Evolutionary conservation across 1,140 invertebrate species (phyloP).

Genomic region (Steinernema khuongi): DNA sequence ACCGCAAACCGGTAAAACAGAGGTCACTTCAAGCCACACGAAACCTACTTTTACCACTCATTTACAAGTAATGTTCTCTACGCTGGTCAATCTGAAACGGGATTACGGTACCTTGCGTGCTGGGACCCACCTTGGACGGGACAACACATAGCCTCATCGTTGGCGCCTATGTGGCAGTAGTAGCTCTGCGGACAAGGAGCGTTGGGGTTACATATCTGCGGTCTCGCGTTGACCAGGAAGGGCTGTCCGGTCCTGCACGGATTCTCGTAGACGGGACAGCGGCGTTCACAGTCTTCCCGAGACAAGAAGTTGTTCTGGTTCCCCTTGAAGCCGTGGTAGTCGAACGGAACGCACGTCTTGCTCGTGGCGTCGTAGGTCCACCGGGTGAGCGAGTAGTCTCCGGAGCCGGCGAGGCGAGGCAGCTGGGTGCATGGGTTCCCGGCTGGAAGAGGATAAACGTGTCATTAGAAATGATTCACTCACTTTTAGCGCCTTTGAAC

Average conservation of each 20-base stretch:
- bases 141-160: conserved; percentile 41
- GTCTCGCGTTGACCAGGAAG: conserved; percentile 17
- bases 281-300: conserved; percentile 70
- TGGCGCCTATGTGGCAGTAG: conserved; percentile 48
- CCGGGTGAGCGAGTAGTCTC: conserved; percentile 36
- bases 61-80: conserved; percentile 10
- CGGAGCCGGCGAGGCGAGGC: conserved; percentile 33
- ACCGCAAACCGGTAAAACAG: conserved; percentile 22
- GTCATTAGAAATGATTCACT: background rate
- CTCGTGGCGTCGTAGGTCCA: conserved; percentile 39
- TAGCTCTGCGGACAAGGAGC: conserved; percentile 30
- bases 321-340: conserved; percentile 62
- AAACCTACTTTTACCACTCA: conserved; percentile 24
- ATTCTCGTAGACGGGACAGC: conserved; percentile 64
- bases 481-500: background rate
- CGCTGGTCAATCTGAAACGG: background rate
- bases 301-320: conserved; percentile 74
- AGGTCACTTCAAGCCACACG: conserved; percentile 11
- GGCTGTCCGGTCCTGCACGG: conserved; percentile 48
- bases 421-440: conserved; percentile 42
- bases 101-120: background rate
- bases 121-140: conserved; percentile 35
- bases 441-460: conserved; percentile 28
- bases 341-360: conserved; percentile 38
- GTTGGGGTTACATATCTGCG: conserved; percentile 30